phyloP scores from a whole-genome alignment of 2,888 invertebrate species.

The Hypomecis punctinalis region DNA sequence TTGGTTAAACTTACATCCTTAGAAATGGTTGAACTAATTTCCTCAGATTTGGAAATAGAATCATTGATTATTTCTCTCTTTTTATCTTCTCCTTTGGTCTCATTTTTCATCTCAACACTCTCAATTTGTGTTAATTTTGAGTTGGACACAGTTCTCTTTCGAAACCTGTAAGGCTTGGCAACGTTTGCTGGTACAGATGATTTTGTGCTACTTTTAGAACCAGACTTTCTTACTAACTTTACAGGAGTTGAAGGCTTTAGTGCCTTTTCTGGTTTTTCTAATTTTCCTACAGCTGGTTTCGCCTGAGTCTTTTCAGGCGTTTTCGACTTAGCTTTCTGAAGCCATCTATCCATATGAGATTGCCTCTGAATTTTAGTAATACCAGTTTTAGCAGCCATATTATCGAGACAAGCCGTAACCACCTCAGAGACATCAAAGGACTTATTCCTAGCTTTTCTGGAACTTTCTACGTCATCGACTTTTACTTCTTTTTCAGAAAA shows the following conservation, averaged over 20 bases:
- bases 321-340: constrained; percentile 81
- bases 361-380: constrained; percentile 79
- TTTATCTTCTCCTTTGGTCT: background rate
- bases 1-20: background rate
- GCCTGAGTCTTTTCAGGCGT: constrained; percentile 71
- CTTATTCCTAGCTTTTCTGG: constrained; percentile 61
- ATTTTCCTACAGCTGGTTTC: constrained; percentile 7
- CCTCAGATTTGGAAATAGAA: background rate
- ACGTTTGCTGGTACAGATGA: background rate
- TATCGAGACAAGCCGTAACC: constrained; percentile 78
- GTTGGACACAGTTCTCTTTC: constrained; percentile 12
- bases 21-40: background rate
- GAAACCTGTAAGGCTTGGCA: constrained; percentile 13
- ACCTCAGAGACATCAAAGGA: constrained; percentile 78
- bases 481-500: constrained; percentile 75
- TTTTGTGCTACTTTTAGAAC: constrained; percentile 8
- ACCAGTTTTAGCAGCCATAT: constrained; percentile 80
- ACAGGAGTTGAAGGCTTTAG: background rate
- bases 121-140: constrained; percentile 2
- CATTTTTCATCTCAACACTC: background rate
- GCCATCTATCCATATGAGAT: constrained; percentile 82
- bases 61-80: background rate
- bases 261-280: constrained; percentile 10
- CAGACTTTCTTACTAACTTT: constrained; percentile 10
- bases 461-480: constrained; percentile 60